These are phyloP conservation scores for Sorex maritimensis DNA, from an alignment of 2,797 vertebrate genomes.

Conservation along the genomic window DNA sequence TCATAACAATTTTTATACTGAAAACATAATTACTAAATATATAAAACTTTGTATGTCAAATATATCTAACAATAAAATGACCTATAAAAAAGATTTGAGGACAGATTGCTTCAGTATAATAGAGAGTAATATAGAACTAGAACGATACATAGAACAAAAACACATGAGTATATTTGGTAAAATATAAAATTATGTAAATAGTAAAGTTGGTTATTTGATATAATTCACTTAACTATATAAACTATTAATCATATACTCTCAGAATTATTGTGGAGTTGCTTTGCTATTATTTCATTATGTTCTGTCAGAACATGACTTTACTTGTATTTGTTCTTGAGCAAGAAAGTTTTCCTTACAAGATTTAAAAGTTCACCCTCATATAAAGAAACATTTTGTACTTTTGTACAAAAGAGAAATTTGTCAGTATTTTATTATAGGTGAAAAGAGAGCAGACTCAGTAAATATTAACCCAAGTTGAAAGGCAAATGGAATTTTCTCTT, in stretches of 20 bases:
- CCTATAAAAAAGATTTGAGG: background rate
- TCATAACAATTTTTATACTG: background rate
- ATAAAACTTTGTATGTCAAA: background rate
- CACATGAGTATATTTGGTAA: background rate
- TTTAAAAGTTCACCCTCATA: background rate
- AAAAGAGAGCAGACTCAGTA: slow-evolving; percentile 1
- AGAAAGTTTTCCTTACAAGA: background rate
- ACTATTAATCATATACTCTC: background rate
- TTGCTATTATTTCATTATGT: background rate
- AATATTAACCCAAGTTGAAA: slow-evolving; percentile 41
- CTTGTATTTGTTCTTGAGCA: background rate
- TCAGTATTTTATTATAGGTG: background rate
- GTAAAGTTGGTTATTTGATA: too few species aligned
- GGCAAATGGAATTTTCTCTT: background rate
- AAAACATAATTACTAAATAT: slow-evolving; percentile 10
- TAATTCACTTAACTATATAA: background rate
- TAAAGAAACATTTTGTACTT: background rate
- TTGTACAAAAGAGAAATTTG: background rate
- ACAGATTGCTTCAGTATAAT: background rate
- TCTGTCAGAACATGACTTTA: background rate
- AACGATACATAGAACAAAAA: background rate
- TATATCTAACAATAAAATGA: background rate
- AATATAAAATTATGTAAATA: background rate
- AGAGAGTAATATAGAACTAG: background rate
- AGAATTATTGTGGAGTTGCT: background rate